Evolutionary conservation across 2,113 vertebrate species (phyloP), one percentile per base, ranked within the genome.

Genomic region (Pterophyllum scalare): DNA sequence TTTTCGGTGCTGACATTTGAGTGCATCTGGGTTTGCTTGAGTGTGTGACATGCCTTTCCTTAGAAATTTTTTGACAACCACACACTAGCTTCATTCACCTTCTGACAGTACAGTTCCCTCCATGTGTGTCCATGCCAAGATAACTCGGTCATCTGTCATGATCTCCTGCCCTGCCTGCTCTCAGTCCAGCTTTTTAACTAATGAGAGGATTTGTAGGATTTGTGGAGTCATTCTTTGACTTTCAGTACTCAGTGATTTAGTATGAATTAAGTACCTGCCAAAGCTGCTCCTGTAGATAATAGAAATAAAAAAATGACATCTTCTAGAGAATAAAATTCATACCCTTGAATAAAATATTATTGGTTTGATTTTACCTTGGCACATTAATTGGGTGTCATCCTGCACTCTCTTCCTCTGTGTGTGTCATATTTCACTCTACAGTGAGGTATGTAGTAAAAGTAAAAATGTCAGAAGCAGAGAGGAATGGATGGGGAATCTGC

Each of bases 231-330:
- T 83, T 70, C 83, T 80, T 75, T 84, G 87, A 88, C 86, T 90
- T 90, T 90, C 78, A 93, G 87, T 75, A 90, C 65, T 86, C 78
- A 0, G 14, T 74, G 74, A 80, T 89, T 87, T 82, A 89, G 89
- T 85, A 52, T 82, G 75, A 88, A 86, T 85, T 64, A 84, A 90
- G 59, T 60, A 80, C 59, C 83, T 87, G 79, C 54, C 84, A 79
- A 57, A 22, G 33, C 35, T 56, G n/a, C 52, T 80, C 31, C 65
- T 59, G 22, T 19, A 43, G 60, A 85, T 57, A 81, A 80, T 43
- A 65, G 59, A 79, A 81, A 77, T 33, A 13, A 57, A 77, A 56
- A 60, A 28, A 9, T 20, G 7, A 12, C 11, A 59, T 19, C 64
- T 74, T 58, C 46, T 54, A 7, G 57, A 46, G 8, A 62, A 59